Evolutionary conservation across 2,113 vertebrate species (phyloP), one percentile per base, ranked within the genome.

Genomic region (Callaeas wilsoni): DNA sequence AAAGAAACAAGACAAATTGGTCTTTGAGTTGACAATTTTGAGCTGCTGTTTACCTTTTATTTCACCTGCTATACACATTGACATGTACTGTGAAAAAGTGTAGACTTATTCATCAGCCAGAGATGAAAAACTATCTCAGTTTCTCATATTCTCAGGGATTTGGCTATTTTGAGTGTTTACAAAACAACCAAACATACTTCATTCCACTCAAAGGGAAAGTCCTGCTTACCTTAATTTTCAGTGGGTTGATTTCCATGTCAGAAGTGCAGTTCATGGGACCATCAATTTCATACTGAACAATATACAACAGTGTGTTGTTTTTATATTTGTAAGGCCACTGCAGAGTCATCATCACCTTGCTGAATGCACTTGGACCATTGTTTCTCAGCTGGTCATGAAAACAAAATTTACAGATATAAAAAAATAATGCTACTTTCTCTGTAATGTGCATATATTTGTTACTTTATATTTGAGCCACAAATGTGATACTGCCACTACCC

Each of bases 201-300:
- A 27, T 35, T 68, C 9, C 39, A 52, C 33, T 37, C 26, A 39
- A 30, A 46, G 57, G 5, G 6, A 12, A 71, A 71, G 30, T 65
- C 33, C 59, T 22, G 15, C 52, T 96, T 94, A 99, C 99, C 90
- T 99, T 98, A 59, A 99, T 98, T 80, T 99, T 99, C 87, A 99
- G 83, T 2, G 99, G 98, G 96, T 99, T 99, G 97, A 99, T 98
- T 93, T 98, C 98, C 68, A 96, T 94, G 91, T 99, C 98, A 1
- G 98, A 98, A 91, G 98, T 99, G 93, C 99, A 99, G 97, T 99
- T 99, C 98, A 99, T 99, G n/a, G 99, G 98, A 12, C 99, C 99
- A 33, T 99, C 99, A 10, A 99, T 98, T 39, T 99, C 98, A 30
- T 98, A 99, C 60, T 98, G 97, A 56, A 98, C 98, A 87, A 99